A percentile compares a stretch with the other conserved stretches of the same genome.
Conservation (phyloP, 2,797 vertebrate genomes). For the Nyctalus aviator region DNA sequence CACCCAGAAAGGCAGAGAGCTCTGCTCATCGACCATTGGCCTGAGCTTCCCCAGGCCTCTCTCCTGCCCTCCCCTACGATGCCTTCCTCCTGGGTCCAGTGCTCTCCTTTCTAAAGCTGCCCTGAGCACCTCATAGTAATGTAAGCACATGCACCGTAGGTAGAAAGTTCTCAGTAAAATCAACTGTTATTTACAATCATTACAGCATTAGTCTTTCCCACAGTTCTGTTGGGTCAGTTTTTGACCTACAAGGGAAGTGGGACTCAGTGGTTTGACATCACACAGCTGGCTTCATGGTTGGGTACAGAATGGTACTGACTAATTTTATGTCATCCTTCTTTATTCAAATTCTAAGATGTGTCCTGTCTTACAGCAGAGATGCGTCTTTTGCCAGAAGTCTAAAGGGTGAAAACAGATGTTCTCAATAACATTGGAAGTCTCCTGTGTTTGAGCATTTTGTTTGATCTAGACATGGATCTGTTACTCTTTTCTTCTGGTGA, state of each 20-base stretch:
- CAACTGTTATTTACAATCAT: background rate
- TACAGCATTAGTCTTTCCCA: background rate
- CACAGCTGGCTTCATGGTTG: background rate
- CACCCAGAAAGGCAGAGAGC: background rate
- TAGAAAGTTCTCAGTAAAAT: background rate
- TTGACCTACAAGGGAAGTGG: background rate
- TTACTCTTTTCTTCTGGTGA: background rate
- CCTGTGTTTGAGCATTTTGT: background rate
- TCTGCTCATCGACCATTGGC: background rate
- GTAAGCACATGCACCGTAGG: background rate
- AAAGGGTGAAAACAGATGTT: background rate
- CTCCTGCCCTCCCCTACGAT: accelerated
- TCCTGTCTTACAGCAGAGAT: background rate
- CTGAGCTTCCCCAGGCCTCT: background rate
- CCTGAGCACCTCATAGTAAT: no score
- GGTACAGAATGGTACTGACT: background rate
- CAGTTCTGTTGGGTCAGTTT: background rate
- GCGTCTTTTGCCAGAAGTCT: background rate
- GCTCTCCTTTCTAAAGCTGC: background rate
- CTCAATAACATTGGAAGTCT: background rate
- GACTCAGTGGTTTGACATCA: background rate
- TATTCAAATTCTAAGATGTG: background rate
- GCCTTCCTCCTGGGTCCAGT: background rate
- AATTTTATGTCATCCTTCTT: background rate
- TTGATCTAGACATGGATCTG: background rate